Percentiles rank a stretch among this genome's conserved stretches.
phyloP scores from a whole-genome alignment of 1,140 invertebrate genomes.

The Eueides isabella region DNA sequence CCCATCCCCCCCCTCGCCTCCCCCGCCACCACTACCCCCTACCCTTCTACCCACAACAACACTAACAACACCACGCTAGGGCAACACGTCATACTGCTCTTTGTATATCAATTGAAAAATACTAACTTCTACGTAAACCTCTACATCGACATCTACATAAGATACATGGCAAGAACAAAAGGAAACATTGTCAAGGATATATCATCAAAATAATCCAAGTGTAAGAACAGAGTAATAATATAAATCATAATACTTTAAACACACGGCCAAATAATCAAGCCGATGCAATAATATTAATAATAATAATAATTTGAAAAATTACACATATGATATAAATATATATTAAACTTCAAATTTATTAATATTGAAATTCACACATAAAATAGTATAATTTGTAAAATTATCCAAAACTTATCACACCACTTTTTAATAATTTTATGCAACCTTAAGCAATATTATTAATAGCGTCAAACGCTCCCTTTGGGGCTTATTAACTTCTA shows the following conservation, averaged over 20 bases:
- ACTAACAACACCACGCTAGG: slow-evolving; percentile 72
- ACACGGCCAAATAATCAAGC: slow-evolving; percentile 57
- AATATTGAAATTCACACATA: slow-evolving; percentile 79
- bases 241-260: slow-evolving; percentile 69
- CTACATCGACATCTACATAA: slow-evolving; percentile 77
- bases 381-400: slow-evolving; percentile 82
- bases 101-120: slow-evolving; percentile 78
- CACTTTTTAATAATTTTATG: slow-evolving; percentile 80
- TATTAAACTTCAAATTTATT: slow-evolving; percentile 67
- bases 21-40: slow-evolving; percentile 45
- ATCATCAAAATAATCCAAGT: slow-evolving; percentile 63
- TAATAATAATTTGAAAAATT: slow-evolving; percentile 55
- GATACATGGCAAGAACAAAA: slow-evolving; percentile 80
- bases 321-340: slow-evolving; percentile 53
- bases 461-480: slow-evolving; percentile 81
- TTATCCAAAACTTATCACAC: slow-evolving; percentile 82
- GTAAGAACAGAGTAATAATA: slow-evolving; percentile 48
- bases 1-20: slow-evolving; percentile 54
- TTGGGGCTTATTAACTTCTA: slow-evolving; percentile 77
- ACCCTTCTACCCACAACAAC: slow-evolving; percentile 57
- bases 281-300: slow-evolving; percentile 42
- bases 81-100: slow-evolving; percentile 70
- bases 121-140: slow-evolving; percentile 73
- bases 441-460: slow-evolving; percentile 80
- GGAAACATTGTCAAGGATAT: slow-evolving; percentile 72